phyloP scores from a whole-genome alignment of 2,797 vertebrate species.

The Paratrypauchen microcephalus region DNA sequence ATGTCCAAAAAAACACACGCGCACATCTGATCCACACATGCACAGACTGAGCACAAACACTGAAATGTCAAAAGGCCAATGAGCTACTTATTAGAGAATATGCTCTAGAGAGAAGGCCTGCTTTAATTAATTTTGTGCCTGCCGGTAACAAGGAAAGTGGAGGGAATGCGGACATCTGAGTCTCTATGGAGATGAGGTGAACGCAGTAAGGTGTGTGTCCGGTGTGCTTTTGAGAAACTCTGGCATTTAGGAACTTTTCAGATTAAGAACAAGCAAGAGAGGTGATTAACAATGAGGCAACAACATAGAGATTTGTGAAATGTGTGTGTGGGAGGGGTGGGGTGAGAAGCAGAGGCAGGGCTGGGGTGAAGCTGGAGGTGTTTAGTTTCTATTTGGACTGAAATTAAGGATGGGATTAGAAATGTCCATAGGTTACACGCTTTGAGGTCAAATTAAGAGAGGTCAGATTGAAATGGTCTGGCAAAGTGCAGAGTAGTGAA shows the following conservation, averaged over 20 bases:
- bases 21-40: constrained; percentile 37
- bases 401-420: neutral
- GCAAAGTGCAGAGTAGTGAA: neutral
- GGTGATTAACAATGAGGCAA: neutral
- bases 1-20: constrained; percentile 35
- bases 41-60: constrained; percentile 16
- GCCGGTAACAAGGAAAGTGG: constrained; percentile 50
- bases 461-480: constrained; percentile 8
- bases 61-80: constrained; percentile 69
- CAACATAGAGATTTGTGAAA: neutral
- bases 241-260: neutral
- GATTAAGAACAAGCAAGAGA: neutral
- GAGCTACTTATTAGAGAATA: constrained; percentile 74
- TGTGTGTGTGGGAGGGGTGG: neutral
- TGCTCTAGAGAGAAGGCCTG: constrained; percentile 55
- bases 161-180: constrained; percentile 52
- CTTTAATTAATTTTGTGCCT: constrained; percentile 74
- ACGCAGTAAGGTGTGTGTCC: constrained; percentile 6
- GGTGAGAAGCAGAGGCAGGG: neutral
- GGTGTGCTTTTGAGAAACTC: constrained; percentile 12
- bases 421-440: neutral
- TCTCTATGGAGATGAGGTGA: constrained; percentile 47
- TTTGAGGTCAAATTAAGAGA: constrained; percentile 1
- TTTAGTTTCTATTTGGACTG: neutral
- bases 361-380: neutral